phyloP scores from a whole-genome alignment of 2,113 vertebrate genomes.

The Telmatochromis sp. region DNA sequence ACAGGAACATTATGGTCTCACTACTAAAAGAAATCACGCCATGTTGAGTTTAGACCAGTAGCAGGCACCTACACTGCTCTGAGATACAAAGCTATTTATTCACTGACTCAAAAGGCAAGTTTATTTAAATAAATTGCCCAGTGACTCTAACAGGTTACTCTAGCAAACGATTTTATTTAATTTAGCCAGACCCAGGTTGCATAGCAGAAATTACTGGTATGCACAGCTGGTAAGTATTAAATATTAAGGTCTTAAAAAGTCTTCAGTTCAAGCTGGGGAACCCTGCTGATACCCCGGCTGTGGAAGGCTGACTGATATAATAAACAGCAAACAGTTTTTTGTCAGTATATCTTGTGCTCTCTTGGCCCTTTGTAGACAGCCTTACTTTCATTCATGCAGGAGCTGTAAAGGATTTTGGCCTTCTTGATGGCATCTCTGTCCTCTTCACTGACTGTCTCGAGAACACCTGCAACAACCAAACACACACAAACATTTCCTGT shows the following conservation, averaged over 20 bases:
- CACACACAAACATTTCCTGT: not conserved
- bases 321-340: not conserved
- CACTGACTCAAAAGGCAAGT: not conserved
- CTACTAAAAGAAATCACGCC: not conserved
- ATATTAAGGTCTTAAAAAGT: not conserved
- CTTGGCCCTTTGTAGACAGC: not conserved
- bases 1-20: not conserved
- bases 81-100: not conserved
- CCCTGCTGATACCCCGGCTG: not conserved
- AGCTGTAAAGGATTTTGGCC: conserved; percentile 88
- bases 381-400: conserved; percentile 97
- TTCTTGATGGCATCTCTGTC: conserved; percentile 88
- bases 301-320: not conserved
- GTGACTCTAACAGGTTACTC: not conserved
- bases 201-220: not conserved
- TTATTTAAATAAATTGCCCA: not conserved
- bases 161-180: not conserved
- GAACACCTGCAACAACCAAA: conserved; percentile 74
- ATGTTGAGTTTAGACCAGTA: not conserved
- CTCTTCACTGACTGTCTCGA: conserved; percentile 73
- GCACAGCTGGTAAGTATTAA: not conserved
- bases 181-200: not conserved
- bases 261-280: not conserved
- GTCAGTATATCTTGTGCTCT: not conserved
- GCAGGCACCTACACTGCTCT: not conserved